Evolutionary conservation across 1,140 invertebrate genomes (phyloP).

Genomic region (Oryctes rhinoceros): DNA sequence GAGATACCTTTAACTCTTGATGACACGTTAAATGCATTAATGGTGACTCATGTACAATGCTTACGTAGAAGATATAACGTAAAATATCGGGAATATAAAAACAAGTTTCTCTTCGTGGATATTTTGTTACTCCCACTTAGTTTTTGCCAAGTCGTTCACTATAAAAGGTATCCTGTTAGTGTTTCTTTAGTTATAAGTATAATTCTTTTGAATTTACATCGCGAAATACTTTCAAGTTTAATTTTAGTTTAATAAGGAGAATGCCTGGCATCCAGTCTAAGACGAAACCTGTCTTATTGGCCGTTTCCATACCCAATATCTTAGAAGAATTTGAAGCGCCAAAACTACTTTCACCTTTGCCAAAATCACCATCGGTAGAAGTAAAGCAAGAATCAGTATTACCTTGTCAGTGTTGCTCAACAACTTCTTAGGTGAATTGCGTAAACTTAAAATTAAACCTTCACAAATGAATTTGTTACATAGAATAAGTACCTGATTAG

Average conservation of each 20-base stretch:
- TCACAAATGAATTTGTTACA: background rate
- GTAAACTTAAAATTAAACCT: background rate
- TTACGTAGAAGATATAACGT: background rate
- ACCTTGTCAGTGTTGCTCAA: background rate
- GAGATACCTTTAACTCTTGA: background rate
- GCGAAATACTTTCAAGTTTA: background rate
- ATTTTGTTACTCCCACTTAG: background rate
- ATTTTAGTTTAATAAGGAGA: background rate
- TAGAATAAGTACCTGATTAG: background rate
- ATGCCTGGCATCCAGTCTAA: background rate
- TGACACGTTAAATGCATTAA: constrained; percentile 15
- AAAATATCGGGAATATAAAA: background rate
- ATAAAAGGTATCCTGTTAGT: background rate
- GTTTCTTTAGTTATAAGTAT: background rate
- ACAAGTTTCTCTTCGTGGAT: background rate
- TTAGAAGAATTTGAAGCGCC: constrained; percentile 10
- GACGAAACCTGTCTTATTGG: background rate
- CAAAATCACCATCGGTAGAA: background rate
- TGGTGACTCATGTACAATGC: background rate
- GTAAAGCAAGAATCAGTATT: background rate
- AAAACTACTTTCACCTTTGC: background rate
- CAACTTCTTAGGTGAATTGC: background rate
- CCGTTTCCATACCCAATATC: background rate
- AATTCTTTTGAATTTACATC: background rate
- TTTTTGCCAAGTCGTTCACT: background rate